phyloP scores from a whole-genome alignment of 2,888 invertebrate genomes.

The Drosophila mercatorum region DNA sequence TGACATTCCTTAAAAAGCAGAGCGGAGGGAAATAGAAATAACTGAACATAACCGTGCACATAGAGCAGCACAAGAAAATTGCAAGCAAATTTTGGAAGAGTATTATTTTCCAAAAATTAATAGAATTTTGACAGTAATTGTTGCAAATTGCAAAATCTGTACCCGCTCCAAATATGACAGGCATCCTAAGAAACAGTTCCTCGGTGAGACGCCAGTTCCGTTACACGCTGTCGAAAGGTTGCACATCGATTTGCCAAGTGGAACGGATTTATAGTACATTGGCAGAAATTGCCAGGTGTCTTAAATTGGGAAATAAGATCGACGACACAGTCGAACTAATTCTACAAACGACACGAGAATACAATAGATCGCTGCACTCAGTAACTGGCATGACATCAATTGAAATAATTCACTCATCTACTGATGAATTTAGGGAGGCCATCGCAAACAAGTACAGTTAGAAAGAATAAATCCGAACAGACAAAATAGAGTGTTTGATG shows the following conservation, averaged over 20 bases:
- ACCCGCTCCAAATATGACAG: too few species aligned
- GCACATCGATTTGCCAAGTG: not conserved
- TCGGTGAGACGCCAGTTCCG: too few species aligned
- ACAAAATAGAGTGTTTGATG: not conserved
- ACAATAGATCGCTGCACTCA: not conserved
- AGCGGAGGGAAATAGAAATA: not conserved
- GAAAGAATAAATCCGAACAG: not conserved
- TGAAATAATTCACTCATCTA: not conserved
- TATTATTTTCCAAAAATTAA: not conserved
- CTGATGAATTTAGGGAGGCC: not conserved
- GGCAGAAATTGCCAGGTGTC: not conserved
- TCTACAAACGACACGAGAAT: not conserved
- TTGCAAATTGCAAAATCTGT: not conserved
- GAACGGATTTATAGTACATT: not conserved
- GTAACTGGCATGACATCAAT: not conserved
- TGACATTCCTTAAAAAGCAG: not conserved
- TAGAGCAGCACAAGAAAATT: not conserved
- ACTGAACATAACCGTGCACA: not conserved
- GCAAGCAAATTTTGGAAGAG: not conserved
- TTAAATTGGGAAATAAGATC: not conserved
- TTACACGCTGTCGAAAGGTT: too few species aligned
- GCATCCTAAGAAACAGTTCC: too few species aligned
- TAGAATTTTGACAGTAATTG: not conserved
- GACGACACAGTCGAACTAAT: not conserved
- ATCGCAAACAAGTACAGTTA: not conserved